Base-by-base conservation (phyloP, 2,888 invertebrate species). In the Noctua janthina region DNA sequence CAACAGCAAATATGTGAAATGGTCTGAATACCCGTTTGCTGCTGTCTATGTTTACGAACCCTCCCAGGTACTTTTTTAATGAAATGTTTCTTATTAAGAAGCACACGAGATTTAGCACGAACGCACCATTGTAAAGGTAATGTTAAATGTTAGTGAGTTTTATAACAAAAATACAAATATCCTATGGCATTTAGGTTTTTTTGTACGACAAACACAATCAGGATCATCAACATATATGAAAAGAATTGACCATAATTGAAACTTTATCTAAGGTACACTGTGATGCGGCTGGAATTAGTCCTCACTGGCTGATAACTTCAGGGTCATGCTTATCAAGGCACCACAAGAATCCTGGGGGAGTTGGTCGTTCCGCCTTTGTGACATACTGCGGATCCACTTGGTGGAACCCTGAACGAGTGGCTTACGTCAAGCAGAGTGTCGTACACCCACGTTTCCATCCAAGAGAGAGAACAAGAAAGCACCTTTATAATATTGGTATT, bases 11-110 rank as follows among this genome's bases (percentile, higher is more conserved):
- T 35, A 62, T 70, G 87, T 81, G 74, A 75, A 43, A 81, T 96
- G 95, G 95, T 90, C 92, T 11, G 90, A 94, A 56, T 95, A 93
- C 87, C 94, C 96, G 23, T 96, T 94, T 89, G 91, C 91, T 81
- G 95, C 95, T 73, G 95, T 93, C 56, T 96, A 96, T 85, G 85
- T 96, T 72, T 94, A 96, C 88, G 94, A 96, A 87, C 95, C 95
- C n/a, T 92, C 91, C 23, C 94, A 95, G 91, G 96, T 96, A 83
- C 3, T 59, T 43, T 11, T 35, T 39, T 17, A 6, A 73, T 15
- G 2, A 17, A 46, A 56, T 0, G 1, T 43, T 82, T 51, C 20
- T 51, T 7, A 81, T 51, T 51, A 43, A 29, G 10, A n/a, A n/a
- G 59, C 29, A 29, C 20, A 43, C 10, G 10, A 29, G 20, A 29